A percentile compares a stretch with the other conserved stretches of the same genome.
Evolutionary conservation across 2,888 invertebrate genomes (phyloP).

Genomic region (Agonum fuliginosum): DNA sequence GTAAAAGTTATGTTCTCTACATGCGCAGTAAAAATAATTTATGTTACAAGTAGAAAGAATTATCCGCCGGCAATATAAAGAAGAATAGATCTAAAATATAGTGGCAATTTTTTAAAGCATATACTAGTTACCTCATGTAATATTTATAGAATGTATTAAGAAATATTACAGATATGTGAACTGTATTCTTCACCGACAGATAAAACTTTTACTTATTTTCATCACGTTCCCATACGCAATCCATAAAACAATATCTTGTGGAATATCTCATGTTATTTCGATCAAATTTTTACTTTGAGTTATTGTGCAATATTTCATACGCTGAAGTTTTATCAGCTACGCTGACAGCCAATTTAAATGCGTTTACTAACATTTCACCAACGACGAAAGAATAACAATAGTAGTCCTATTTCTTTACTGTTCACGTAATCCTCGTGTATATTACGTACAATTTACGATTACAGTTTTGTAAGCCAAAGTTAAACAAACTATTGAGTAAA

Average conservation of each 20-base stretch:
- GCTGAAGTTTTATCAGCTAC: conserved; percentile 33
- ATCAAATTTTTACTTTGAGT: conserved; percentile 46
- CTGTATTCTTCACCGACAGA: conserved; percentile 25
- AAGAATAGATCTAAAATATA: conserved; percentile 28
- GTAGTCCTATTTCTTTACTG: neutral
- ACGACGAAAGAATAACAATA: neutral
- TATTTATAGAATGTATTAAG: conserved; percentile 42
- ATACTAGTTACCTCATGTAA: conserved; percentile 33
- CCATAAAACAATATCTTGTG: conserved; percentile 51
- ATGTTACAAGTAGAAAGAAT: neutral
- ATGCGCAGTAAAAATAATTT: neutral
- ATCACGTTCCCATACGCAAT: conserved; percentile 50
- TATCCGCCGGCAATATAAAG: neutral
- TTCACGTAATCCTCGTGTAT: neutral
- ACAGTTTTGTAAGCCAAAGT: neutral
- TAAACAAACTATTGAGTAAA: conserved; percentile 27
- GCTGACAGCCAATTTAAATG: conserved; percentile 34
- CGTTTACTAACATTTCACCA: neutral
- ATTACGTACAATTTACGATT: conserved; percentile 4
- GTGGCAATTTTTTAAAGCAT: conserved; percentile 25
- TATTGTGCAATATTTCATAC: conserved; percentile 44
- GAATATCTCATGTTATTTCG: conserved; percentile 46
- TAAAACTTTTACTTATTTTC: conserved; percentile 49
- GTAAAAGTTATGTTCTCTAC: neutral
- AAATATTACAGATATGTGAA: conserved; percentile 29